Evolutionary conservation across 2,888 invertebrate genomes (phyloP).

Genomic region (Melipona beecheii): DNA sequence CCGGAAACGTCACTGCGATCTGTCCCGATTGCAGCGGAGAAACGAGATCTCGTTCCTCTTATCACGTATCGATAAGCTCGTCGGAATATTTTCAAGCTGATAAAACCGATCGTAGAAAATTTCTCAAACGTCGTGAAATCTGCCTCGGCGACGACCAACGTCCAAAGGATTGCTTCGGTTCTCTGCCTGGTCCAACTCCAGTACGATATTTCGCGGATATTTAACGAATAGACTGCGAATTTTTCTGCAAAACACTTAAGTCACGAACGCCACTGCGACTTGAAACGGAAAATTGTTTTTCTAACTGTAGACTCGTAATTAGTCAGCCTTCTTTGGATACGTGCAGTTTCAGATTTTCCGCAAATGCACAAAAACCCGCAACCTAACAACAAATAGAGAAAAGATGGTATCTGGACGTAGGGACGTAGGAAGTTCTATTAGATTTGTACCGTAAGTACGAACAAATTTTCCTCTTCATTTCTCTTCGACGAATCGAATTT

Average conservation of each 20-base stretch:
- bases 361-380: no score
- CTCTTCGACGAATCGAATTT: not conserved
- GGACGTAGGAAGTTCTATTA: not conserved
- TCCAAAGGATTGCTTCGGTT: not conserved
- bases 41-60: not conserved
- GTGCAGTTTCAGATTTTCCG: no score
- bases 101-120: conserved; percentile 3
- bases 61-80: conserved; percentile 27
- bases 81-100: conserved; percentile 28
- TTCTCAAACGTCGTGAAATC: not conserved
- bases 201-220: not conserved
- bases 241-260: no score
- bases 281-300: no score
- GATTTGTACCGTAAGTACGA: not conserved
- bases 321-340: no score
- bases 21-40: conserved; percentile 16
- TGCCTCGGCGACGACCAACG: not conserved
- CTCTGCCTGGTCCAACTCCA: not conserved
- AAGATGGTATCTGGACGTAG: not conserved
- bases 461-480: not conserved
- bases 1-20: conserved; percentile 24
- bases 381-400: no score
- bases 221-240: no score
- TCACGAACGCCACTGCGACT: no score
- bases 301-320: no score